Conservation (phyloP, 2,797 vertebrate genomes). For the Ibycter americanus region DNA sequence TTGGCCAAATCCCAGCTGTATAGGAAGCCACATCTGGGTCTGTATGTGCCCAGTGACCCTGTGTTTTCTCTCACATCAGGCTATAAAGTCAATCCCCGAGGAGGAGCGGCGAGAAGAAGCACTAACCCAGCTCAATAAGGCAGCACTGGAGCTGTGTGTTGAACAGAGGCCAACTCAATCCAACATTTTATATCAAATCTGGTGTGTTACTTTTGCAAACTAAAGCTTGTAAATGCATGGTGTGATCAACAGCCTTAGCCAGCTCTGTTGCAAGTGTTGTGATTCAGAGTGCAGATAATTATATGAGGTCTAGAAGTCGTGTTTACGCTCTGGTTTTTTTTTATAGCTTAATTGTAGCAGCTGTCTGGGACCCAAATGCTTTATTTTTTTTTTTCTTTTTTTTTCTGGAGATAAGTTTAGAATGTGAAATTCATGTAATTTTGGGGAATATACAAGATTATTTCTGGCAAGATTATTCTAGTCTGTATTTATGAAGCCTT, state of each 20-base stretch:
- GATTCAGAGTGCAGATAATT: slow-evolving; percentile 1
- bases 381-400: background rate
- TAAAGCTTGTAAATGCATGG: background rate
- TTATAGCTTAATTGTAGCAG: slow-evolving; percentile 22
- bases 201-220: slow-evolving; percentile 74
- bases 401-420: background rate
- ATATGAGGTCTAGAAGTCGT: background rate
- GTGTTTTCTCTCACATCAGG: slow-evolving; percentile 70
- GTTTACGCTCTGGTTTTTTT: background rate
- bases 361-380: background rate
- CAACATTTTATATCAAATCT: slow-evolving; percentile 68
- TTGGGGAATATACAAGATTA: background rate
- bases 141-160: slow-evolving; percentile 76
- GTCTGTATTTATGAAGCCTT: background rate
- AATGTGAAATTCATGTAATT: background rate
- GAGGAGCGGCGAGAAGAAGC: slow-evolving; percentile 73
- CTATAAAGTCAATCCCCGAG: slow-evolving; percentile 69
- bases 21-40: background rate
- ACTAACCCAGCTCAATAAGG: slow-evolving; percentile 78
- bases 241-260: background rate
- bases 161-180: slow-evolving; percentile 43
- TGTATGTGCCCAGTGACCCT: background rate
- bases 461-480: slow-evolving; percentile 25
- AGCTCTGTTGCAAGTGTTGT: background rate
- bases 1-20: background rate